Evolutionary conservation across 2,888 invertebrate species (phyloP), one percentile per base, ranked within the genome.

Genomic region (Micoletzkya japonica): DNA sequence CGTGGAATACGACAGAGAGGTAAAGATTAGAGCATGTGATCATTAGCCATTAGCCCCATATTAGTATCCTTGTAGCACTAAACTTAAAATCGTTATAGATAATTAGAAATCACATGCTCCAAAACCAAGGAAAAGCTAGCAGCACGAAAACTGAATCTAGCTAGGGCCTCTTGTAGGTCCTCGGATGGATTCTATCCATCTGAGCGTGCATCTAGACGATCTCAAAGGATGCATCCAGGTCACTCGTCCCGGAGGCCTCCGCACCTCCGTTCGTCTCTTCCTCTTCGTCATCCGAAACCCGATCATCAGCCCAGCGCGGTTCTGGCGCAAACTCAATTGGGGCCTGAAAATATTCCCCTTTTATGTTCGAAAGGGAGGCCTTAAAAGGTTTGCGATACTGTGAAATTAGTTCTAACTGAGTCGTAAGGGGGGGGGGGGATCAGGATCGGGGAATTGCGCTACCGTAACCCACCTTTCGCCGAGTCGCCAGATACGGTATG

Each of bases 401-500:
- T 7, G 17, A 39, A 39, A 44, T 14, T 44, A 44, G 10, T 44
- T 44, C 10, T 44, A 44, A 14, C 10, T 44, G 10, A 14, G 20
- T n/a, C n/a, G n/a, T n/a, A n/a, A n/a, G n/a, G n/a, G n/a, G n/a
- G n/a, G n/a, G n/a, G n/a, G n/a, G n/a, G n/a, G n/a, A n/a, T n/a
- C n/a, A n/a, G n/a, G n/a, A n/a, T n/a, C n/a, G n/a, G n/a, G n/a
- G 4, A 7, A 4, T 56, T 4, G 14, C 26, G 17, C 2, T 24
- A 28, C 4, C 28, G 39, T 30, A 14, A 28, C 7, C 14, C 17
- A 37, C 1, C 17, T 52, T 50, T 50, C 76, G 70, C 20, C 73
- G 64, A 6, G 72, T 60, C 37, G 76, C 76, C 30, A 79, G 56
- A 44, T 77, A 76, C 17, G 72, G 58, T 2, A 79, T 74, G 4